A percentile compares a stretch with the other conserved stretches of the same genome.
These are phyloP conservation scores for Zaprionus capensis DNA, from an alignment of 1,140 invertebrate genomes.

Conservation along the genomic window DNA sequence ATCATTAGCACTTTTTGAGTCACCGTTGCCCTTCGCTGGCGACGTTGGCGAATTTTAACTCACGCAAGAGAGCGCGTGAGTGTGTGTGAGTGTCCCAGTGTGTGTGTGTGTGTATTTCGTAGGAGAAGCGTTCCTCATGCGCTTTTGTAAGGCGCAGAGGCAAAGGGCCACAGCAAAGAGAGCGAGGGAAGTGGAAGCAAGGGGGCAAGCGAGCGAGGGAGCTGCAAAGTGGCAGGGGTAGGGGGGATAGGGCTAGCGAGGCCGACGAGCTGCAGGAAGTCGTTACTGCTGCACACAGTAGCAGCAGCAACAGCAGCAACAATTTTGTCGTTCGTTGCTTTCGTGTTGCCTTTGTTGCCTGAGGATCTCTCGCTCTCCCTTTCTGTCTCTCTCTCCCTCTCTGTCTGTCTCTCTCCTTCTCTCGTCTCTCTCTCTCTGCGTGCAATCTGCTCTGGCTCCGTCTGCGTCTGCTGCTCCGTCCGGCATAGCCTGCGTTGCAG, in stretches of 20 bases:
- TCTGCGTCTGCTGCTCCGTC: constrained; percentile 23
- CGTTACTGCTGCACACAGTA: constrained; percentile 47
- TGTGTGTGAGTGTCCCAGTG: constrained; percentile 1
- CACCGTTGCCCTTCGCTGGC: constrained; percentile 54
- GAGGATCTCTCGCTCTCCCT: constrained; percentile 31
- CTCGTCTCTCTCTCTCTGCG: background rate
- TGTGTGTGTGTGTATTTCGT: constrained; percentile 32
- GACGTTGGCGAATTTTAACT: constrained; percentile 21
- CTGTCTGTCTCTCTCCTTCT: background rate
- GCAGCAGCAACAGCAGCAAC: constrained; percentile 19
- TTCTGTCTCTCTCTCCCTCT: constrained; percentile 1
- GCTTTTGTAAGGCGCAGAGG: constrained; percentile 27
- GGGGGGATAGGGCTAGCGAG: background rate
- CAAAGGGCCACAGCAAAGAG: constrained; percentile 11
- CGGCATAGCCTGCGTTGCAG: constrained; percentile 50
- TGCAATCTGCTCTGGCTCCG: constrained; percentile 18
- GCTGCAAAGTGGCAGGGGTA: too few species aligned
- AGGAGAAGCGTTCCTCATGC: constrained; percentile 33
- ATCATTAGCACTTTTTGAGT: constrained; percentile 60
- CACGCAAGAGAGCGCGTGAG: constrained; percentile 5
- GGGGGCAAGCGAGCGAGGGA: background rate
- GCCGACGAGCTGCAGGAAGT: constrained; percentile 47
- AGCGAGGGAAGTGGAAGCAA: background rate
- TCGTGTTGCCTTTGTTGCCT: constrained; percentile 22
- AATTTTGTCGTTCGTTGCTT: constrained; percentile 19